phyloP scores from a whole-genome alignment of 2,888 invertebrate species.

The Selenia dentaria region DNA sequence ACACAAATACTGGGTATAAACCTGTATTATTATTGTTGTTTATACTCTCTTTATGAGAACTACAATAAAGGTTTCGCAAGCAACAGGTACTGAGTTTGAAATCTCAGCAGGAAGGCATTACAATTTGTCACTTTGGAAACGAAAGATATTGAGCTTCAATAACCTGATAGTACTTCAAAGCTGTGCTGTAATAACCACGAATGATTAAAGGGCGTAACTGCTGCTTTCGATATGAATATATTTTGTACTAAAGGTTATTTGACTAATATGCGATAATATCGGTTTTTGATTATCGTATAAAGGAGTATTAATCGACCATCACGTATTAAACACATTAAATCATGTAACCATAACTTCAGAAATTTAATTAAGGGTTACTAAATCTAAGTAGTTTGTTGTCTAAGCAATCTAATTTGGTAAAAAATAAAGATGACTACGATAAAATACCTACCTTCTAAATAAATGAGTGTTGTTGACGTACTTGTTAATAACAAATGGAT shows the following conservation, averaged over 20 bases:
- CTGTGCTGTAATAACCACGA: background rate
- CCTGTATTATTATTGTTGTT: no score
- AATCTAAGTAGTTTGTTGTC: conserved; percentile 4
- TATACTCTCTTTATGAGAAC: no score
- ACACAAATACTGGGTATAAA: no score
- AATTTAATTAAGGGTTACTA: conserved; percentile 13
- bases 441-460: conserved; percentile 1
- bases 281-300: conserved; percentile 6
- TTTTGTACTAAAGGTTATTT: conserved; percentile 13
- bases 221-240: background rate
- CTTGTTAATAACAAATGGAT: conserved; percentile 17
- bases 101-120: background rate
- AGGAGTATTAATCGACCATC: conserved; percentile 14
- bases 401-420: conserved; percentile 23
- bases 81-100: background rate
- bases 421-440: conserved; percentile 6
- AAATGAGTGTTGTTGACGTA: conserved; percentile 30
- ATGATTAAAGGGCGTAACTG: conserved; percentile 5
- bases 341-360: conserved; percentile 10
- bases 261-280: conserved; percentile 12
- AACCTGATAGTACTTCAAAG: background rate
- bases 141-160: background rate
- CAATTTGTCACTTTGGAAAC: background rate
- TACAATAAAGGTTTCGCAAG: no score
- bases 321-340: conserved; percentile 8